These are phyloP conservation scores for Alentia gelatinosa DNA, from an alignment of 2,888 invertebrate species.

Conservation along the genomic window DNA sequence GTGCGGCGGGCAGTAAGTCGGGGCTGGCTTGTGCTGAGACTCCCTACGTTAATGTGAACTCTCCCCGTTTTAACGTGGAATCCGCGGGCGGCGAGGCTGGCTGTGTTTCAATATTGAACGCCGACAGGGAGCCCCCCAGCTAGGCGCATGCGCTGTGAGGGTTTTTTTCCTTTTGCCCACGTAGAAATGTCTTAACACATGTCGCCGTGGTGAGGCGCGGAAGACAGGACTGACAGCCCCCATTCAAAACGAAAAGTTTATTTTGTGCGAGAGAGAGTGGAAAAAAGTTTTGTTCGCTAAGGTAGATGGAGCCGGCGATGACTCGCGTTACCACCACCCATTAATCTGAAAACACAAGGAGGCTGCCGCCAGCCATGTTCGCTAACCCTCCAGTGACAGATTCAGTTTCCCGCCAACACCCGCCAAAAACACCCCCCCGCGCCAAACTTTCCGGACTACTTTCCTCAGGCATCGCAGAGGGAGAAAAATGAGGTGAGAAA, in stretches of 20 bases:
- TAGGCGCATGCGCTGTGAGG: neutral
- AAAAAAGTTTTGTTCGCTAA: constrained; percentile 41
- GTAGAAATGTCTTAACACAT: neutral
- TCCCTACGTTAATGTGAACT: neutral
- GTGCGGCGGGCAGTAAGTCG: too few species aligned
- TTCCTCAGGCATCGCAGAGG: neutral
- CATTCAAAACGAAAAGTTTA: constrained; percentile 40
- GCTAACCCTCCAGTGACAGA: constrained; percentile 15
- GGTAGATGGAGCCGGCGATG: constrained; percentile 19
- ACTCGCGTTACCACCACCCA: constrained; percentile 38
- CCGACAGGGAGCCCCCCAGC: neutral
- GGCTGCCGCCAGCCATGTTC: constrained; percentile 1
- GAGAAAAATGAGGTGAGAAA: neutral
- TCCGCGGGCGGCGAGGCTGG: neutral
- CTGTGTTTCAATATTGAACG: constrained; percentile 12
- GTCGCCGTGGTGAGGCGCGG: neutral
- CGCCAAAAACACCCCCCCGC: too few species aligned
- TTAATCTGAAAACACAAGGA: constrained; percentile 42
- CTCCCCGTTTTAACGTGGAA: neutral
- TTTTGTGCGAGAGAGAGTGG: constrained; percentile 1
- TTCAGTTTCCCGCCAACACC: constrained; percentile 14
- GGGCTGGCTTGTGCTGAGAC: neutral
- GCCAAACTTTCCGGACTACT: neutral
- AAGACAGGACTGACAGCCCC: neutral
- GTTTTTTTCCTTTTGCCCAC: neutral